Evolutionary conservation across 2,888 invertebrate genomes (phyloP).

Genomic region (Monochamus alternatus): DNA sequence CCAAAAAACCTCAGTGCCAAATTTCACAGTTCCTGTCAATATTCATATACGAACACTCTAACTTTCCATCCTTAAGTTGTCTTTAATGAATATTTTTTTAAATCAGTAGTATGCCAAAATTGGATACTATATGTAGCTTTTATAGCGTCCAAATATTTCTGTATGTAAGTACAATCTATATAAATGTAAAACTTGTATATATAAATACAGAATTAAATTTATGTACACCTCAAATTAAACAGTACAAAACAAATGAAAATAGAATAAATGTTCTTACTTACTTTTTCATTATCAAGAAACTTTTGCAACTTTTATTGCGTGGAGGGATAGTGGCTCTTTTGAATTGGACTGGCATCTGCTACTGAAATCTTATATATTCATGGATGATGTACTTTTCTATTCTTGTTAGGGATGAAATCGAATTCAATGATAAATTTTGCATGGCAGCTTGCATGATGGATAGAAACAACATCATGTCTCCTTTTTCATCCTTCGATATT

Average conservation of each 20-base stretch:
- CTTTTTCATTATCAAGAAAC: slow-evolving; percentile 10
- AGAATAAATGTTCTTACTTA: slow-evolving; percentile 10
- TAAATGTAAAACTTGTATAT: slow-evolving; percentile 39
- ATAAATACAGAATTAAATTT: slow-evolving; percentile 34
- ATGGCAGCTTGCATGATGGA: slow-evolving; percentile 1
- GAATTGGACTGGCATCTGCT: slow-evolving; percentile 7
- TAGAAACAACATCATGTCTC: neutral
- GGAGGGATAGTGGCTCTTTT: neutral
- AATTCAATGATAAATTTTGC: slow-evolving; percentile 9
- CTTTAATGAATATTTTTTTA: slow-evolving; percentile 20
- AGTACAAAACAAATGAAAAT: slow-evolving; percentile 25
- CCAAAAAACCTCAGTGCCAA: slow-evolving; percentile 33
- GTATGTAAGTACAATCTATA: slow-evolving; percentile 32
- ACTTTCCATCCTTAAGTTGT: neutral
- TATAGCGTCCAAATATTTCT: slow-evolving; percentile 50
- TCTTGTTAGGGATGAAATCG: slow-evolving; percentile 4
- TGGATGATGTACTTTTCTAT: slow-evolving; percentile 11
- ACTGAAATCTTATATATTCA: slow-evolving; percentile 7
- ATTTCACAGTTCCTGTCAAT: slow-evolving; percentile 28
- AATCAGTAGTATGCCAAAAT: slow-evolving; percentile 29
- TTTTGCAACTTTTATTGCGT: neutral
- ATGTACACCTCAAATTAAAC: slow-evolving; percentile 21
- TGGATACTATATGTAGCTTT: slow-evolving; percentile 53
- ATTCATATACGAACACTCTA: neutral
- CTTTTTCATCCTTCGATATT: neutral